Conservation (phyloP, 2,888 invertebrate species). For the Ochropleura leucogaster region DNA sequence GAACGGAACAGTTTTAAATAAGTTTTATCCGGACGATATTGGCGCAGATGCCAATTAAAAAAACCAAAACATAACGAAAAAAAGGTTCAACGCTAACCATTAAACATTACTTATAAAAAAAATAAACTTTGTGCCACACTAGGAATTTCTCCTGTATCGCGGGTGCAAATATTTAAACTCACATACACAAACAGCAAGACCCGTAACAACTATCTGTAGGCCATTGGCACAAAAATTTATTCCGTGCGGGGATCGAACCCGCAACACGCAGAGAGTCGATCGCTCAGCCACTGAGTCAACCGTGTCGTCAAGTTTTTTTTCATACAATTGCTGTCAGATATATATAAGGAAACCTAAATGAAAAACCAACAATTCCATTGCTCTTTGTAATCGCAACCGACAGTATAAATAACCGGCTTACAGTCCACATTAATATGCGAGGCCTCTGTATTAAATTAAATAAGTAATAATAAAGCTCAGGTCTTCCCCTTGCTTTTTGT, state of each 20-base stretch:
- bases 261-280: no score
- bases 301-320: no score
- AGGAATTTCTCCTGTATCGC: no score
- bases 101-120: no score
- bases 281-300: no score
- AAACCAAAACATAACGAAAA: no score
- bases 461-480: constrained; percentile 28
- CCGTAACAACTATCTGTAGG: no score
- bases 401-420: constrained; percentile 44
- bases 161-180: no score
- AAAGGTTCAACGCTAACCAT: neutral
- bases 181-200: no score
- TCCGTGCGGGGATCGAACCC: no score
- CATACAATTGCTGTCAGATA: neutral
- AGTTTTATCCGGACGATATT: neutral
- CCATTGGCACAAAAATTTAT: no score
- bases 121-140: no score
- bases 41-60: neutral
- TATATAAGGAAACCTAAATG: neutral
- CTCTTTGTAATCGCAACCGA: constrained; percentile 21
- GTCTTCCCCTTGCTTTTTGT: constrained; percentile 20
- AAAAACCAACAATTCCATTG: neutral
- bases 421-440: constrained; percentile 43
- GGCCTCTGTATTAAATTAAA: constrained; percentile 41
- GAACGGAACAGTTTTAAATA: neutral